These are phyloP conservation scores for Syngnathus acus DNA, from an alignment of 2,797 vertebrate genomes.

Conservation along the genomic window DNA sequence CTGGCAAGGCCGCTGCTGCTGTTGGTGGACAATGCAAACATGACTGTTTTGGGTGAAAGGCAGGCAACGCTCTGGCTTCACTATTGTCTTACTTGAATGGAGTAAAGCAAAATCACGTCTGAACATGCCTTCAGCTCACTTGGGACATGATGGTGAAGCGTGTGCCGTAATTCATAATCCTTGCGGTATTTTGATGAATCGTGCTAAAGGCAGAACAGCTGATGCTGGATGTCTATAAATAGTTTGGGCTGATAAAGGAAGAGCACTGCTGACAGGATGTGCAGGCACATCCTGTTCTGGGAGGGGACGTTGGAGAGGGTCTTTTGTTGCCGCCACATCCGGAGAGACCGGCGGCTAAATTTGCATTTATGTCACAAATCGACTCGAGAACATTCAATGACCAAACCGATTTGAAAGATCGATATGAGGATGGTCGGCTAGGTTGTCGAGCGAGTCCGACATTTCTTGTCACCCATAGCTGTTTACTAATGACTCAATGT, in stretches of 20 bases:
- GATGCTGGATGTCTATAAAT: conserved; percentile 49
- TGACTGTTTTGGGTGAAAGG: conserved; percentile 21
- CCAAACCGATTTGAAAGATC: too few relatives aligned
- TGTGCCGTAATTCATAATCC: background rate
- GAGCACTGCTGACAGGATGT: conserved; percentile 59
- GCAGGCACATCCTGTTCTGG: conserved; percentile 58
- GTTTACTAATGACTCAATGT: background rate
- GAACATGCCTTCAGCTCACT: background rate
- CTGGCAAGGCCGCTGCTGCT: conserved; percentile 19
- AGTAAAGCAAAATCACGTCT: background rate
- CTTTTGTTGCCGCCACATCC: conserved; percentile 56
- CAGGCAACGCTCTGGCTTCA: conserved; percentile 8
- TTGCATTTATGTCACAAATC: background rate
- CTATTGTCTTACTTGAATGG: background rate
- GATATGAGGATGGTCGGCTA: too few relatives aligned
- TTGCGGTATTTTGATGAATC: background rate
- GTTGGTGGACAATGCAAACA: conserved; percentile 20
- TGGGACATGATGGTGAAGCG: background rate
- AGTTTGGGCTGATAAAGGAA: conserved; percentile 55
- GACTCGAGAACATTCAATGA: background rate
- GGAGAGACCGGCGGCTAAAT: conserved; percentile 16
- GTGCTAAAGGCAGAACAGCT: conserved; percentile 27
- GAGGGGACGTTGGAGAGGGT: conserved; percentile 44
- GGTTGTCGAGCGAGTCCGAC: too few relatives aligned
- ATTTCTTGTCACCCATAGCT: too few relatives aligned